These are phyloP conservation scores for Blastomussa wellsi DNA, from an alignment of 92 coral and sea anemone genomes.

Conservation along the genomic window DNA sequence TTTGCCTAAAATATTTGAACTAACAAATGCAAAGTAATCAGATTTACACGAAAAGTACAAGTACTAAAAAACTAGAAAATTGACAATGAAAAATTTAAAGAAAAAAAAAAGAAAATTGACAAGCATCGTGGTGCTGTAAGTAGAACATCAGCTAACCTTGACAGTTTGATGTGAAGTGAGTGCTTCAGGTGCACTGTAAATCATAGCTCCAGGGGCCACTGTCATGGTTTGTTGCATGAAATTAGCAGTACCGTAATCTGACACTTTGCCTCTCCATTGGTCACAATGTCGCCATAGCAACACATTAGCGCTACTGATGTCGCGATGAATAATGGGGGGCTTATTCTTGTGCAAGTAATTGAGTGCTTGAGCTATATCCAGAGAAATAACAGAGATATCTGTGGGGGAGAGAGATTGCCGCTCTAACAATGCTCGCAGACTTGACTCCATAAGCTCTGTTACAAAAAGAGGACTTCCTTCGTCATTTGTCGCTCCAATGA, in stretches of 20 bases:
- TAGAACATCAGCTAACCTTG: conserved; percentile 51
- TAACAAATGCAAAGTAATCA: no score
- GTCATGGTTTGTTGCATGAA: conserved; percentile 85
- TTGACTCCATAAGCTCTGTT: conserved; percentile 76
- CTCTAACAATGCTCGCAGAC: conserved; percentile 64
- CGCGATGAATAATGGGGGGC: conserved; percentile 90
- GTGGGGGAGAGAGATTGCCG: conserved; percentile 50
- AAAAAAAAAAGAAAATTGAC: no score
- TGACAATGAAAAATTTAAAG: no score
- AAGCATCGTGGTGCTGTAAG: neutral
- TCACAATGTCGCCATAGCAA: conserved; percentile 78
- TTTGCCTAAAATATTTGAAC: no score
- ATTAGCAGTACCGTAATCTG: conserved; percentile 91
- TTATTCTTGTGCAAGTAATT: conserved; percentile 77
- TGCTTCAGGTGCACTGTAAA: conserved; percentile 87
- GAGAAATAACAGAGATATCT: conserved; percentile 55
- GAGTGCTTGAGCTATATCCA: conserved; percentile 74
- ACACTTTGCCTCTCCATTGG: conserved; percentile 80
- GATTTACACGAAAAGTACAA: no score
- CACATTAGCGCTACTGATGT: conserved; percentile 90
- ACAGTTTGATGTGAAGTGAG: conserved; percentile 73
- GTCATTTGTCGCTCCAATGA: conserved; percentile 88
- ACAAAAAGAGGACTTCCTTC: conserved; percentile 70
- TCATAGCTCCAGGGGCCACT: conserved; percentile 72
- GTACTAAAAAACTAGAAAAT: no score